phyloP scores from a whole-genome alignment of 1,140 invertebrate genomes.

The Gerris buenoi region DNA sequence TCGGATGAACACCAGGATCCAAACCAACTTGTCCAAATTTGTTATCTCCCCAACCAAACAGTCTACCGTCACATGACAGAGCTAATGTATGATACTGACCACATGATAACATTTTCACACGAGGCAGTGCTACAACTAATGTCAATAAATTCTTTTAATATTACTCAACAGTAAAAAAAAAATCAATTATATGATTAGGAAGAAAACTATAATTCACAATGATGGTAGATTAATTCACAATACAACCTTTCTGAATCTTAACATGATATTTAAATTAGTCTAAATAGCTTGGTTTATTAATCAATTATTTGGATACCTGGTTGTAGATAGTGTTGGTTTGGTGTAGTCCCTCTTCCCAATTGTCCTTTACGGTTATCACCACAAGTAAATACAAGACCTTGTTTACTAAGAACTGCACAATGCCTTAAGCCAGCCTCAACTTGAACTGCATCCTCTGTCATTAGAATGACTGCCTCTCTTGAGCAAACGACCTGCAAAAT shows the following conservation, averaged over 20 bases:
- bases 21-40: constrained; percentile 51
- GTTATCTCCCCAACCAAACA: constrained; percentile 57
- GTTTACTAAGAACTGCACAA: constrained; percentile 8
- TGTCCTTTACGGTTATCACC: constrained; percentile 12
- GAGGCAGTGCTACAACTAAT: constrained; percentile 35
- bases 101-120: constrained; percentile 42
- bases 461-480: background rate
- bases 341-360: constrained; percentile 3
- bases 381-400: constrained; percentile 11
- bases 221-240: constrained; percentile 7
- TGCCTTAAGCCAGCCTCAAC: constrained; percentile 10
- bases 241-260: constrained; percentile 9
- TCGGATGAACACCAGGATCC: constrained; percentile 31
- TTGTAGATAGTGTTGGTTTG: constrained; percentile 2
- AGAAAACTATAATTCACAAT: background rate
- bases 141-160: too few relatives aligned
- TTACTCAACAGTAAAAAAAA: too few relatives aligned
- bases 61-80: constrained; percentile 37
- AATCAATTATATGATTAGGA: too few relatives aligned
- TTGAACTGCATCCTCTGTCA: constrained; percentile 5
- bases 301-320: background rate
- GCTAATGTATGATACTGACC: constrained; percentile 57
- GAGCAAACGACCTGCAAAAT: background rate
- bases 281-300: too few relatives aligned
- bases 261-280: too few relatives aligned